These are phyloP conservation scores for Coenobita brevimanus DNA, from an alignment of 1,140 invertebrate species.

Conservation along the genomic window DNA sequence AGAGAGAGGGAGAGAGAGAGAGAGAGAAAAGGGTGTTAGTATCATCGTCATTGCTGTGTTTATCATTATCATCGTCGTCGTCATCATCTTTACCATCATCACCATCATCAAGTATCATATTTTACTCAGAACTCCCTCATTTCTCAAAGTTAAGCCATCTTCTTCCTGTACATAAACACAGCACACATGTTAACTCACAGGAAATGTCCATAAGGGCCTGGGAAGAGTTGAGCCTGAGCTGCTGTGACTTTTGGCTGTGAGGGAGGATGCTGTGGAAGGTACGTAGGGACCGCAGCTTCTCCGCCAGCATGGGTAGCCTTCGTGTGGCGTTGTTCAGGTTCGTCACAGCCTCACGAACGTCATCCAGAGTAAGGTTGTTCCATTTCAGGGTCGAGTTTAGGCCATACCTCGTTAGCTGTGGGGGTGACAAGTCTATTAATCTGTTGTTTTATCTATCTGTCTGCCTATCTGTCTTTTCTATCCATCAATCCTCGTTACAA, in stretches of 20 bases:
- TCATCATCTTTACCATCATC: too few relatives aligned
- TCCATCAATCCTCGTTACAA: too few relatives aligned
- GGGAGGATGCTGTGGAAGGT: neutral
- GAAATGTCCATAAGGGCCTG: neutral
- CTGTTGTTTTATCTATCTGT: too few relatives aligned
- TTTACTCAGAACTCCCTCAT: too few relatives aligned
- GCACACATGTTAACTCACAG: too few relatives aligned
- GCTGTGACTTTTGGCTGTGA: neutral
- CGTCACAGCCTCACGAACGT: slow-evolving; percentile 5
- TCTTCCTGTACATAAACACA: too few relatives aligned
- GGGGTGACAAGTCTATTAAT: neutral
- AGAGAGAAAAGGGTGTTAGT: neutral
- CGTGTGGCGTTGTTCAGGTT: neutral
- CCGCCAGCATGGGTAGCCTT: neutral
- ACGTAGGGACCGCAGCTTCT: neutral
- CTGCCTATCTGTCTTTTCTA: too few relatives aligned
- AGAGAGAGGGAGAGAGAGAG: neutral
- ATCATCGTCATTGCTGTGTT: too few relatives aligned
- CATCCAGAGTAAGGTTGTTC: slow-evolving; percentile 11
- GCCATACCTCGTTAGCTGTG: slow-evolving; percentile 40
- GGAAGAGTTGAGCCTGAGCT: neutral
- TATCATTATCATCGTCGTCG: too few relatives aligned
- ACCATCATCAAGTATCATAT: too few relatives aligned
- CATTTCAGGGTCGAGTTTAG: slow-evolving; percentile 36
- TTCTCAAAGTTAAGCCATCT: too few relatives aligned